Evolutionary conservation across 2,113 vertebrate species (phyloP), one percentile per base, ranked within the genome.

Genomic region (Melanostigma gelatinosum): DNA sequence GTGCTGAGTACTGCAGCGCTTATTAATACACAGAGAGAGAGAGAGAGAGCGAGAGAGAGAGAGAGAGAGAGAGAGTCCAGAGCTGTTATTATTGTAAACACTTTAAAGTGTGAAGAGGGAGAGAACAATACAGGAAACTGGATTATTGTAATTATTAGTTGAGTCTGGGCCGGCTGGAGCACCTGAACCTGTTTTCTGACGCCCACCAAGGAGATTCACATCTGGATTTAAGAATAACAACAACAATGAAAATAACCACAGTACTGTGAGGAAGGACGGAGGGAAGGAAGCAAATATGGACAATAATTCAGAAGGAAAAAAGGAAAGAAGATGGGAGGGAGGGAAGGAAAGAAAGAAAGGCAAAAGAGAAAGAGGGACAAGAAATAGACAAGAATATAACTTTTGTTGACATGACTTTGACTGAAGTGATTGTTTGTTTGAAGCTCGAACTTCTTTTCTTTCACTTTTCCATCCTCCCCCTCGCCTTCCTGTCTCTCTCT

Each of bases 21-120:
- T 94, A 94, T 95, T 94, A 95, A 95, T 94, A 89, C 92, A 61
- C 75, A 87, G 84, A 87, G 80, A 85, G 75, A 54, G 75, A 63
- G 90, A 24, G 10, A 12, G 52, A 54, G 54, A 24, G 54, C 13
- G 54, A 13, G 54, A 13, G 90, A 88, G 89, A 6, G 24, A 8
- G 54, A 27, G 90, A 89, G 80, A 85, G 75, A 54, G 75, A 63
- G 61, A 38, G 90, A 89, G 90, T 48, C 71, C 85, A 86, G 79
- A 93, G 90, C 88, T 83, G 75, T 87, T 89, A 90, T 93, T 93
- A 92, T 85, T 75, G 86, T 84, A 88, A 87, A 91, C 87, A 89
- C 80, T 89, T 83, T 83, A 81, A 84, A 83, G 79, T 67, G 88
- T 70, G 83, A 82, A 46, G 75, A 81, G 89, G 83, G 57, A 87